phyloP scores from a whole-genome alignment of 2,113 vertebrate genomes.

The Nicator chloris region DNA sequence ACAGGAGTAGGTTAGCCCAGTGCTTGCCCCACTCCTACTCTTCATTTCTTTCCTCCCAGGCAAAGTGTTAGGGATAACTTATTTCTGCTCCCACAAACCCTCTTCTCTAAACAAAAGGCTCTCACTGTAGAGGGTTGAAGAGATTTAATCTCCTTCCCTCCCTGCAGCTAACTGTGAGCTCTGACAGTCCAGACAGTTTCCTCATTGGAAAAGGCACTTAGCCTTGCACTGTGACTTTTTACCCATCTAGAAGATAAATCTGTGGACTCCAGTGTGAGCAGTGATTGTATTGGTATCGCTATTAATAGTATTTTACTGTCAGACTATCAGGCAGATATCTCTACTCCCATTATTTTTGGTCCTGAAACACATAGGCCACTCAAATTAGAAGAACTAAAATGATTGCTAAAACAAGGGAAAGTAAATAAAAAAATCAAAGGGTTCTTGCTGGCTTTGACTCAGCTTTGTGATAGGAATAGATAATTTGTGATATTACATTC shows the following conservation, averaged over 20 bases:
- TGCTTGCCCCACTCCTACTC: neutral
- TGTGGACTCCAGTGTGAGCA: neutral
- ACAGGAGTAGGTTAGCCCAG: neutral
- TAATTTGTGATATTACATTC: neutral
- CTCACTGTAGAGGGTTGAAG: neutral
- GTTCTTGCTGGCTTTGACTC: neutral
- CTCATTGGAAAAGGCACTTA: neutral
- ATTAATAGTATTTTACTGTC: neutral
- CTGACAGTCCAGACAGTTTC: neutral
- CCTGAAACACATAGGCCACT: neutral
- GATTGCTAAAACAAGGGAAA: neutral
- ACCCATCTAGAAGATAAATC: neutral
- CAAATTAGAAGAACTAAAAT: neutral
- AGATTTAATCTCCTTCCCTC: neutral
- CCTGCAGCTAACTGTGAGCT: neutral
- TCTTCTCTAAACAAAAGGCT: neutral
- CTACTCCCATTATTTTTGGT: neutral
- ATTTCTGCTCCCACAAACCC: neutral
- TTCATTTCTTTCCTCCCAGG: neutral
- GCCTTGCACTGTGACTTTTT: neutral
- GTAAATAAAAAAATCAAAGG: neutral
- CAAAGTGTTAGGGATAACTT: neutral
- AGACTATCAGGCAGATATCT: neutral
- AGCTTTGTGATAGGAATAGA: neutral
- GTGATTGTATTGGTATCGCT: neutral